These are phyloP conservation scores for Dynastes hyllus DNA, from an alignment of 2,888 invertebrate species.

Conservation along the genomic window DNA sequence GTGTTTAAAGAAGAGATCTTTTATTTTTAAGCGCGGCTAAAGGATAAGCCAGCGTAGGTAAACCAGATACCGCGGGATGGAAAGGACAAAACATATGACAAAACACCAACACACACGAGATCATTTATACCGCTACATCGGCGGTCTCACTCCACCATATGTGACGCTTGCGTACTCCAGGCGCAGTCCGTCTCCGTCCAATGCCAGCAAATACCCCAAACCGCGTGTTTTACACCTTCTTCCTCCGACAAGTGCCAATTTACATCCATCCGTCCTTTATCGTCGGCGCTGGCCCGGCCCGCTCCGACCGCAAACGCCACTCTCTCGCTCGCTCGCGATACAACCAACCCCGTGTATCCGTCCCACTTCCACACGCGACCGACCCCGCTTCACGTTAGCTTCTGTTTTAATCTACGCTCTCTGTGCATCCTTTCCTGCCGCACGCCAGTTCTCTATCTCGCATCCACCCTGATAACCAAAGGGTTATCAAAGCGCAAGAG, in stretches of 20 bases:
- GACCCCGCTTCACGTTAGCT: slow-evolving; percentile 69
- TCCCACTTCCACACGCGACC: slow-evolving; percentile 65
- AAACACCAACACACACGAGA: slow-evolving; percentile 54
- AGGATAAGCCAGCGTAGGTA: slow-evolving; percentile 70
- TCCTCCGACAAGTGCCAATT: slow-evolving; percentile 73
- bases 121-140: slow-evolving; percentile 49
- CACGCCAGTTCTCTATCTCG: slow-evolving; percentile 56
- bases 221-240: slow-evolving; percentile 69
- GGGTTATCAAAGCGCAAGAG: slow-evolving; percentile 72
- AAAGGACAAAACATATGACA: slow-evolving; percentile 68
- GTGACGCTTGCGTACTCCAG: slow-evolving; percentile 69
- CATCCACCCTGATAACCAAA: slow-evolving; percentile 70
- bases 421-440: slow-evolving; percentile 63
- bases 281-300: slow-evolving; percentile 79
- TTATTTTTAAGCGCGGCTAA: slow-evolving; percentile 59
- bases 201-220: slow-evolving; percentile 75
- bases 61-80: slow-evolving; percentile 64
- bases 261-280: slow-evolving; percentile 80
- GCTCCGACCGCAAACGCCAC: slow-evolving; percentile 80
- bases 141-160: slow-evolving; percentile 59
- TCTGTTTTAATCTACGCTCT: slow-evolving; percentile 70
- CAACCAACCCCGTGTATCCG: slow-evolving; percentile 69
- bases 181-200: slow-evolving; percentile 72
- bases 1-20: slow-evolving; percentile 50
- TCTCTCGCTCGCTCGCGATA: slow-evolving; percentile 74